Evolutionary conservation across 2,113 vertebrate genomes (phyloP), one percentile per base, ranked within the genome.

Genomic region (Sander lucioperca): DNA sequence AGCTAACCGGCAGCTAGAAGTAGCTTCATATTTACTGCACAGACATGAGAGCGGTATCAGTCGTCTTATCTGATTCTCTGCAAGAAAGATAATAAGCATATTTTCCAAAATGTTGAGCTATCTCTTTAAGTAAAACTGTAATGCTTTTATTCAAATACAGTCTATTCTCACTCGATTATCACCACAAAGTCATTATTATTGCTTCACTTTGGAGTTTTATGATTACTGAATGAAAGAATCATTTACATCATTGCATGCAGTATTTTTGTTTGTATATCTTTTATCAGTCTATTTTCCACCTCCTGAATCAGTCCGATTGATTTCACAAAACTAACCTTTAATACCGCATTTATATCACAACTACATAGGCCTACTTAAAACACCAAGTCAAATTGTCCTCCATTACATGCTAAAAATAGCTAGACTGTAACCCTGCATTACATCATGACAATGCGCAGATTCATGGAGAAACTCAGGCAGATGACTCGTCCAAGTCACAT

Each of bases 401-500:
- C 57, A 56, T 25, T 21, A 14, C 16, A 51, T 45, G 36, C 82
- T 85, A 92, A 89, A 92, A 85, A 90, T 85, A 91, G 83, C 5
- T 36, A 5, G 18, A 19, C 47, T 39, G 47, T 9, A 76, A 67
- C 19, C 36, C 27, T 23, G 47, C 10, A 85, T 86, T 80, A 77
- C 86, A 54, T 87, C 86, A 92, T 69, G 47, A 59, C 74, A 87
- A 80, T 48, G 25, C 57, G 51, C 54, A 82, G 61, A 81, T 58
- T 77, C 54, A 78, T 66, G 76, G 51, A 77, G 65, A 88, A 88
- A 84, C 64, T 50, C 19, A 47, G 57, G 59, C 77, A 6, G 62
- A 83, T 80, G 83, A 88, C 76, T 79, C 33, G 43, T 77, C 73
- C 57, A 13, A 70, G 88, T 93, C 92, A 94, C 86, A 91, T 91